Base-by-base conservation (phyloP, 2,797 vertebrate species). In the Triplophysa bombifrons region DNA sequence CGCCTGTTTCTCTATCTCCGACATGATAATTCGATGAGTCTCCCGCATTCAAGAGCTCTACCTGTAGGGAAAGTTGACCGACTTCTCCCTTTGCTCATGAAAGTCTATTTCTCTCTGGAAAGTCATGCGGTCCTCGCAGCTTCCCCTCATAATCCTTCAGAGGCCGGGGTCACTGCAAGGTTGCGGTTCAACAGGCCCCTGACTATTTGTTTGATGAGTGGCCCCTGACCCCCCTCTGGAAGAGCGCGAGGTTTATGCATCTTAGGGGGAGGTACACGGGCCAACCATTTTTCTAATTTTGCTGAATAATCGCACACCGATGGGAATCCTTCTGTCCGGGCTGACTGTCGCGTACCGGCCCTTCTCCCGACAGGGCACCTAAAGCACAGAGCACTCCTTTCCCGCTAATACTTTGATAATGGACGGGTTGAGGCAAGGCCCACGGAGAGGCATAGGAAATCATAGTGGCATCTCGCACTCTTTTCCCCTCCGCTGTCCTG, bases 401-500 rank as follows among this genome's bases (percentile, higher is more conserved):
- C 22, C 60, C 48, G 46, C 60, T 72, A 71, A 64, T 72, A 34
- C 60, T 73, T 65, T 72, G 69, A 34, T 80, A 72, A 73, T 80
- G 63, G 61, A 80, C 46, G 61, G 30, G 73, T 38, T 74, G 17
- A 30, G 72, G 67, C 66, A 67, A 74, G 53, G 34, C 77, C 77
- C 53, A 60, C 68, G 34, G 73, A 41, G 72, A 74, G 60, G 51
- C 65, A 64, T 58, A 63, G 76, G 61, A 80, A 74, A 78, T 78
- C 44, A 25, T 63, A 61, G 60, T 72, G 67, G 80, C 71, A 65
- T 79, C 56, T 80, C 25, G 58, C 60, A 87, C 87, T 78, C 83
- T 78, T 74, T 87, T 86, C 82, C 85, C 86, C 80, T 94, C 92
- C 93, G 94, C 93, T 94, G 94, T 91, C 87, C 93, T 90, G 93